Evolutionary conservation across 2,113 vertebrate species (phyloP), one percentile per base, ranked within the genome.

Genomic region (Rhabdornis inornatus): DNA sequence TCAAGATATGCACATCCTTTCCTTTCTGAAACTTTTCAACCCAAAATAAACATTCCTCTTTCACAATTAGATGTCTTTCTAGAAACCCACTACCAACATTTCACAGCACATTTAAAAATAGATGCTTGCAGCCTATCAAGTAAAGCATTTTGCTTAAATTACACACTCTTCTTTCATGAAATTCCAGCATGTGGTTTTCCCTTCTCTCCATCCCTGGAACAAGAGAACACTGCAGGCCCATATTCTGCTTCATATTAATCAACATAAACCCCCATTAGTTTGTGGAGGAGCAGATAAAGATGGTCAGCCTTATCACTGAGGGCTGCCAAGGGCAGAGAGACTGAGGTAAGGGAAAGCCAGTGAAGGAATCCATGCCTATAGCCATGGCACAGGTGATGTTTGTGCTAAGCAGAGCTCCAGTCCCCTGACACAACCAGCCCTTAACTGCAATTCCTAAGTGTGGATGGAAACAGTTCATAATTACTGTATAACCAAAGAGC

Each of bases 1-100:
- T 87, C 61, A 89, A 81, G 77, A 89, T 49, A 79, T 2, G 13
- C 61, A 8, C 45, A 85, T 50, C 7, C 30, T 69, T 87, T 84
- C 55, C 74, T 75, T 87, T 71, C 84, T 82, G 59, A 76, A 94
- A 61, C 25, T 82, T 94, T 64, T 53, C 10, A 21, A 33, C 52
- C 77, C 74, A 49, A 95, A 92, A 89, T 31, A 92, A 95, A 72
- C 74, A 91, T 87, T 84, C 74, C 45, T 75, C 37, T 71, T 57
- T 79, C 69, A 57, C 81, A 81, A 78, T 63, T 74, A 60, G 85
- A 64, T 4, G 2, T 40, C 80, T 83, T 60, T 44, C 12, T 20
- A 57, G 72, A 84, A 94, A 92, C 53, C 37, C 61, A n/a, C 65
- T 61, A 37, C 61, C 87, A 79, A 37, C 44, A 42, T 79, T 71